Conservation (phyloP, 2,888 invertebrate genomes). For the Drosophila pseudotalamancana region DNA sequence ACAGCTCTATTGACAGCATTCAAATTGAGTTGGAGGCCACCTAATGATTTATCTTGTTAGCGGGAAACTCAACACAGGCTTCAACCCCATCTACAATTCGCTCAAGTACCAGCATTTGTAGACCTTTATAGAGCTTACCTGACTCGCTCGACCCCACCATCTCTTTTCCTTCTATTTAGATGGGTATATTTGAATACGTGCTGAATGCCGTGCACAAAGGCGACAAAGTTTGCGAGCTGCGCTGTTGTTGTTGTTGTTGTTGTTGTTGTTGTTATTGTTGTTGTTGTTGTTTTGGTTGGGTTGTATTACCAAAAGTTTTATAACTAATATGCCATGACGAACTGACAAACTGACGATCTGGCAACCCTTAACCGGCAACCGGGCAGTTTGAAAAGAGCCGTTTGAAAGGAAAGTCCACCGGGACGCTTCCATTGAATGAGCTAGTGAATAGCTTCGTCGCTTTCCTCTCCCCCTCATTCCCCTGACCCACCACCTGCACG, state of each 20-base stretch:
- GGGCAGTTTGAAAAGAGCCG: slow-evolving; percentile 43
- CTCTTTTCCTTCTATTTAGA: not conserved
- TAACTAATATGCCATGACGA: slow-evolving; percentile 63
- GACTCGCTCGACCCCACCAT: not conserved
- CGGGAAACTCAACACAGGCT: slow-evolving; percentile 5
- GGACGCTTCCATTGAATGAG: slow-evolving; percentile 27
- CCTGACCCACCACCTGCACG: not conserved
- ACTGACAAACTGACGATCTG: slow-evolving; percentile 34
- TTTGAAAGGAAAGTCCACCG: slow-evolving; percentile 27
- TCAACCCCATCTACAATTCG: not conserved
- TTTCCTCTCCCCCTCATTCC: not conserved
- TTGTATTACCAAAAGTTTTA: slow-evolving; percentile 33
- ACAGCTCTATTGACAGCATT: slow-evolving; percentile 47
- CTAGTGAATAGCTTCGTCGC: slow-evolving; percentile 27
- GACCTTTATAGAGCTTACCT: slow-evolving; percentile 3
- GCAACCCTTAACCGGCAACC: slow-evolving; percentile 16
- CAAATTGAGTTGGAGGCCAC: slow-evolving; percentile 49
- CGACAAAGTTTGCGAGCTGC: slow-evolving; percentile 38
- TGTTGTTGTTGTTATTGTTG: not conserved
- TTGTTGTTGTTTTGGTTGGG: not conserved
- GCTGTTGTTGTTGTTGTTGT: slow-evolving; percentile 5
- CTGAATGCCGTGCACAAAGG: slow-evolving; percentile 36
- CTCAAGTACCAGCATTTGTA: slow-evolving; percentile 28
- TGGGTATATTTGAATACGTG: slow-evolving; percentile 47
- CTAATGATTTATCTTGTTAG: slow-evolving; percentile 69